Conservation (phyloP, 2,797 vertebrate genomes). For the Poecilia gillii region DNA sequence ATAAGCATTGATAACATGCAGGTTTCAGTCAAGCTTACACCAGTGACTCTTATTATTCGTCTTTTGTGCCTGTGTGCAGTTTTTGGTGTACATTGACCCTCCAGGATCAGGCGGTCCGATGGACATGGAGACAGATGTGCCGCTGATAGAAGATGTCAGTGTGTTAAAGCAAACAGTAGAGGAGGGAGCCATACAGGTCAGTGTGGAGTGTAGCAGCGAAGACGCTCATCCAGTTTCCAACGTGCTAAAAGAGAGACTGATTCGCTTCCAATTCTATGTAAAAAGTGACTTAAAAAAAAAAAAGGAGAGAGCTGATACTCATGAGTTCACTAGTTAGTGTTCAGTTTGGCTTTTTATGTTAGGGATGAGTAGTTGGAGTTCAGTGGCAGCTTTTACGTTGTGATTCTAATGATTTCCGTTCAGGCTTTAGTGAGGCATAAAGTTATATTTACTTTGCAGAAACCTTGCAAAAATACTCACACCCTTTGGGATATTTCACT, state of each 20-base stretch:
- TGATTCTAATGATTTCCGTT: background rate
- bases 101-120: slow-evolving; percentile 85
- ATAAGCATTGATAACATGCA: no score
- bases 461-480: background rate
- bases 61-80: slow-evolving; percentile 74
- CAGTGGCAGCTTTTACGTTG: background rate
- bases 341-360: background rate
- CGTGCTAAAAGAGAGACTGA: background rate
- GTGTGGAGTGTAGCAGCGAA: background rate
- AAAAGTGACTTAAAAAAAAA: background rate
- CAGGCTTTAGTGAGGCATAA: background rate
- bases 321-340: background rate
- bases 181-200: slow-evolving; percentile 91
- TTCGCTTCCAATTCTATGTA: background rate
- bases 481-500: background rate
- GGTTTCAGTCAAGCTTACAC: background rate
- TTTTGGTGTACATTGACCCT: slow-evolving; percentile 84
- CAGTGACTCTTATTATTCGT: background rate
- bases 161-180: slow-evolving; percentile 89
- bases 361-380: no score
- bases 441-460: background rate
- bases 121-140: slow-evolving; percentile 95
- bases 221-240: background rate
- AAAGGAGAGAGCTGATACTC: background rate
- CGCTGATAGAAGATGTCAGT: slow-evolving; percentile 90